A percentile compares a stretch with the other conserved stretches of the same genome.
Conservation (phyloP, 2,113 vertebrate genomes). For the Phalacrocorax brasilianus region DNA sequence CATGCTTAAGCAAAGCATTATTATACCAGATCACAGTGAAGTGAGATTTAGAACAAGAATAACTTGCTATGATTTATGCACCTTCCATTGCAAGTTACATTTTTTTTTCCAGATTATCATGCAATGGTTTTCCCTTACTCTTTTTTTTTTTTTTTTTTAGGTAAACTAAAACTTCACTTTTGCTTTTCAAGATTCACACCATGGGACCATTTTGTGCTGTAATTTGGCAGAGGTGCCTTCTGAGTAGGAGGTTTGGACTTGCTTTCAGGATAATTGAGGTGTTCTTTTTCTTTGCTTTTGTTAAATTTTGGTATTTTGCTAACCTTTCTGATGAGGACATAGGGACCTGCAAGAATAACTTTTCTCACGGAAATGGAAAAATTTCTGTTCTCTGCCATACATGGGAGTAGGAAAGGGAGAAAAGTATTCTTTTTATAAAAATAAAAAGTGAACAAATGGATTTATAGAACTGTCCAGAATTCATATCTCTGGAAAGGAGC, state of each 20-base stretch:
- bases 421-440: not conserved
- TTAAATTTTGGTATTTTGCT: slow-evolving; percentile 17
- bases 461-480: not conserved
- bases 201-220: not conserved
- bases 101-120: not conserved
- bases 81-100: not conserved
- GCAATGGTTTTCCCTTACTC: not conserved
- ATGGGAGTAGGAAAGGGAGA: not conserved
- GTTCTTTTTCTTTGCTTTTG: not conserved
- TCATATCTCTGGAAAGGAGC: not conserved
- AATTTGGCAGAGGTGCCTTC: slow-evolving; percentile 26
- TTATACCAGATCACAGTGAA: not conserved
- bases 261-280: slow-evolving; percentile 3
- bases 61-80: not conserved
- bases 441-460: not conserved
- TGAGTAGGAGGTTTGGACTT: slow-evolving; percentile 40
- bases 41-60: not conserved
- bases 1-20: not conserved
- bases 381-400: not conserved
- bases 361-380: slow-evolving; percentile 2
- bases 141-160: not conserved
- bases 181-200: slow-evolving; percentile 41
- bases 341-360: not conserved
- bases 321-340: slow-evolving; percentile 2
- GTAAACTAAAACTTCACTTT: not conserved